phyloP scores from a whole-genome alignment of 2,797 vertebrate genomes.

The Mormyrops boulengeri region DNA sequence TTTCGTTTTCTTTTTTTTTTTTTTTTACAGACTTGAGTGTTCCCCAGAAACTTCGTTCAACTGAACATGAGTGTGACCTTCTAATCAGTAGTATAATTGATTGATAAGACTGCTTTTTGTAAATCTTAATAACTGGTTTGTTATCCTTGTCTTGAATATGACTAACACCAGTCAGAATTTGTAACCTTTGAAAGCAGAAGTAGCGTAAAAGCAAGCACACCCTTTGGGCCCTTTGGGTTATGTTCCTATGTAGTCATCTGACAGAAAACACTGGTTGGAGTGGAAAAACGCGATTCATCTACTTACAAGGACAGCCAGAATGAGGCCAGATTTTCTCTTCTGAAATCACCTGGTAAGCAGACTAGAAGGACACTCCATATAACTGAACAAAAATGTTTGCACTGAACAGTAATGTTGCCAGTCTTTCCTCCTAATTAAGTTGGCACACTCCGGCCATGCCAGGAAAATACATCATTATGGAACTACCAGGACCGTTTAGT shows the following conservation, averaged over 20 bases:
- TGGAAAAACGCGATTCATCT: neutral
- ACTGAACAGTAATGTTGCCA: neutral
- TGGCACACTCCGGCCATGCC: neutral
- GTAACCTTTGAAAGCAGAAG: neutral
- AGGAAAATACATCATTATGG: slow-evolving; percentile 7
- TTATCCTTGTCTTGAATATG: neutral
- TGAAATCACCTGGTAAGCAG: slow-evolving; percentile 6
- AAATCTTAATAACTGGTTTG: neutral
- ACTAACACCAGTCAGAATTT: neutral
- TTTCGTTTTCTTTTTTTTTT: neutral
- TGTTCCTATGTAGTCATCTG: neutral
- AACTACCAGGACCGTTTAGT: neutral
- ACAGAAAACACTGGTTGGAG: neutral
- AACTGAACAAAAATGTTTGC: neutral
- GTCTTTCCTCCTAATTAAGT: neutral
- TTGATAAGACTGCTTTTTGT: neutral
- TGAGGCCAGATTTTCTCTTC: neutral
- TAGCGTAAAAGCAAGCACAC: neutral
- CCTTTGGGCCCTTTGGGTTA: neutral
- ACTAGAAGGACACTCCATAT: neutral
- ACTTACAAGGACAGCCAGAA: neutral
- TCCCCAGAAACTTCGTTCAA: neutral
- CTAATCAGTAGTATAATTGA: neutral
- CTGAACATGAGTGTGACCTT: neutral
- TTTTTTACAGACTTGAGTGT: neutral